These are phyloP conservation scores for Goniozus legneri DNA, from an alignment of 1,140 invertebrate species.

Conservation along the genomic window DNA sequence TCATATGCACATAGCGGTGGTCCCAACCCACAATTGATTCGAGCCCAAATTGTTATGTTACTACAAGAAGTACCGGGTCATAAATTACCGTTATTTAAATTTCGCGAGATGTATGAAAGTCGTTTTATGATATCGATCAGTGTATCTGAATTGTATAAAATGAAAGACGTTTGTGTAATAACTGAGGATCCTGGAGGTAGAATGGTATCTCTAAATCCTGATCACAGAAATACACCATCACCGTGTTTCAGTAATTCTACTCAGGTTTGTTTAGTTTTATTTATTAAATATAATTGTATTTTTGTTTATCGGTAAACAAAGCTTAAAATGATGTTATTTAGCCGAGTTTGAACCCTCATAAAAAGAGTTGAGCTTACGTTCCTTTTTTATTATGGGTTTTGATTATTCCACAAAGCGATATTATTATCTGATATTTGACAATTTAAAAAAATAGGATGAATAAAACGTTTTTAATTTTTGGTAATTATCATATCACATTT, in stretches of 20 bases:
- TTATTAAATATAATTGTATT: background rate
- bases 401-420: constrained; percentile 43
- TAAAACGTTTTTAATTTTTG: constrained; percentile 12
- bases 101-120: constrained; percentile 80
- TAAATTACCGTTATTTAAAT: constrained; percentile 78
- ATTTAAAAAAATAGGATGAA: background rate
- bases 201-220: constrained; percentile 63
- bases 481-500: constrained; percentile 14
- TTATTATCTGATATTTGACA: constrained; percentile 24
- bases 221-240: constrained; percentile 58
- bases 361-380: constrained; percentile 40
- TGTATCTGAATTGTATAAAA: constrained; percentile 76
- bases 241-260: constrained; percentile 48
- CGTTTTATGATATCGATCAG: constrained; percentile 76
- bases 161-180: constrained; percentile 75
- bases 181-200: constrained; percentile 68
- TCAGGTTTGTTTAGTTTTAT: constrained; percentile 33
- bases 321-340: constrained; percentile 26
- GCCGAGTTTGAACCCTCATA: constrained; percentile 34
- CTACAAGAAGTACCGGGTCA: constrained; percentile 72
- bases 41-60: constrained; percentile 62
- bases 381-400: constrained; percentile 30
- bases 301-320: background rate
- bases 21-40: constrained; percentile 64
- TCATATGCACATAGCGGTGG: constrained; percentile 66